Conservation (phyloP, 2,113 vertebrate genomes). For the Vulpes lagopus region DNA sequence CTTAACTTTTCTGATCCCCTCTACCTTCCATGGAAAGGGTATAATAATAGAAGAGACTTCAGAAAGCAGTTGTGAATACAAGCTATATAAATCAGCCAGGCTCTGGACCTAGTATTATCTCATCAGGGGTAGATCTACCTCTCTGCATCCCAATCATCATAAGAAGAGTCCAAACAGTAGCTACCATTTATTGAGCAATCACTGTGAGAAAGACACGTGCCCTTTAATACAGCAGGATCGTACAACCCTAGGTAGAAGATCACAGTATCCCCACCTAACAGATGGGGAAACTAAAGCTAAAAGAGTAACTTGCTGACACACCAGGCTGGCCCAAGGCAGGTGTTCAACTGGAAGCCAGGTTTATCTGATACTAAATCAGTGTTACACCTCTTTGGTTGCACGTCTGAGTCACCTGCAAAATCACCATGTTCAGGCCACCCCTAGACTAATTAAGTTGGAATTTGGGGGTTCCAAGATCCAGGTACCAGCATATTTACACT, state of each 20-base stretch:
- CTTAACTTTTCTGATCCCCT: not conserved
- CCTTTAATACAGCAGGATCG: not conserved
- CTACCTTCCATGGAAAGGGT: not conserved
- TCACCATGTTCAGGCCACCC: too few relatives aligned
- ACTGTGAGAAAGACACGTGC: fast-evolving
- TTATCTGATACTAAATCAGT: not conserved
- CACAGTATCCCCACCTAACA: not conserved
- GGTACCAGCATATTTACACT: not conserved
- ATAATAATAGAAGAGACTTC: fast-evolving
- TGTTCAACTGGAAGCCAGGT: not conserved
- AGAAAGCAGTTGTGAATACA: fast-evolving
- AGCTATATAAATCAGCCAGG: fast-evolving
- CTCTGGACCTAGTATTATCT: not conserved
- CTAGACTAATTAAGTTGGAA: not conserved
- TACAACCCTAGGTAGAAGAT: not conserved
- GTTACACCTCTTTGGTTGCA: fast-evolving
- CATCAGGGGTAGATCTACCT: not conserved
- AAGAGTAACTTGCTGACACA: not conserved
- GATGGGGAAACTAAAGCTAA: not conserved
- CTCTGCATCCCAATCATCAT: not conserved
- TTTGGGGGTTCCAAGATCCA: too few relatives aligned
- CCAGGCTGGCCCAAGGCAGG: not conserved
- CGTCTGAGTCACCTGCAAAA: not conserved
- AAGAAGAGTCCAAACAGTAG: not conserved
- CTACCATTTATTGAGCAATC: not conserved